Evolutionary conservation across 2,888 invertebrate species (phyloP), one percentile per base, ranked within the genome.

Genomic region (Ormyrus rosae): DNA sequence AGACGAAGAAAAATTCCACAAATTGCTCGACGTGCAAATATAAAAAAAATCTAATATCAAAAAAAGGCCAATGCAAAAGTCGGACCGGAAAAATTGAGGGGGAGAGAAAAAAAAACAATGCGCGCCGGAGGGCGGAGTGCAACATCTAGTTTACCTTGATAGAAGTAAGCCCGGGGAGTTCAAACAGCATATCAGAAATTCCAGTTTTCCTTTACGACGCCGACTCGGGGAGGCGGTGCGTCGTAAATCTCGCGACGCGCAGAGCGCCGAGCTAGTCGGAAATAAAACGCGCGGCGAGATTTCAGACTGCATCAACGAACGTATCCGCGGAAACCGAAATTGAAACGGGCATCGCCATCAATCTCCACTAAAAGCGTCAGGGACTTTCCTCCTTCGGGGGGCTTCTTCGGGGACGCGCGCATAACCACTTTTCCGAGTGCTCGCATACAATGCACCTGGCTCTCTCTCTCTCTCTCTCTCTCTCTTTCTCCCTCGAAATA

Each of bases 131-230:
- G 51, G 60, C 34, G 34, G 34, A 34, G 9, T 34, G 19, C 34
- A 56, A 46, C 60, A 72, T 86, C 86, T 84, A 83, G 69, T 74
- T 79, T 58, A 74, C 69, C 79, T 79, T 79, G 79, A 70, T 74
- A 79, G 74, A 79, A 73, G 61, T 61, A 73, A 61, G 45, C 53
- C 48, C 68, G 51, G 58, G 53, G 69, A 79, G 73, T 74, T 74
- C 64, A 58, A 74, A 70, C 74, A 56, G 65, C 74, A 70, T 74
- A 74, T 79, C 73, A 74, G 74, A 74, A 74, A 79, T 79, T 79
- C 79, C 74, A 79, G 79, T 74, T 79, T 79, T 79, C 74, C 74
- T 74, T 79, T 74, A 64, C 79, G 63, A 69, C 56, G 10, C 55
- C 56, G 64, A 46, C 11, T 46, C 46, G 10, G 51, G 10, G 51